phyloP scores from a whole-genome alignment of 2,797 vertebrate species.

The Pangasius macronema region DNA sequence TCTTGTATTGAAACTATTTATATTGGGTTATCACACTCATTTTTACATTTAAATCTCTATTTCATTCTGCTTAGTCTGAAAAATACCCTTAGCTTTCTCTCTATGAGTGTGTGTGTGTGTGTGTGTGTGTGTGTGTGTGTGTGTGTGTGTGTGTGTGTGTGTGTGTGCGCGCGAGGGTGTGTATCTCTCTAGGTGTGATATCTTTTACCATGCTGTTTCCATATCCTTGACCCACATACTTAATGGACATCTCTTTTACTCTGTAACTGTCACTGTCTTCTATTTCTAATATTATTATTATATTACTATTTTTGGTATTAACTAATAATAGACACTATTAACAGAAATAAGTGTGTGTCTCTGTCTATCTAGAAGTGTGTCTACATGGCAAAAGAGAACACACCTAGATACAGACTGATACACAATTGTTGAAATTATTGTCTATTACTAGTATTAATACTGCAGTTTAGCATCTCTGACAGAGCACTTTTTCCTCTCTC shows the following conservation, averaged over 20 bases:
- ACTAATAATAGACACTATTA: neutral
- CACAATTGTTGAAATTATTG: neutral
- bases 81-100: slow-evolving; percentile 3
- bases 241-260: neutral
- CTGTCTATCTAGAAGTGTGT: neutral
- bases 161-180: neutral
- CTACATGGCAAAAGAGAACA: neutral
- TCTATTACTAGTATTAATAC: neutral
- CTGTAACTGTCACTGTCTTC: neutral
- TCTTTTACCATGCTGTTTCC: neutral
- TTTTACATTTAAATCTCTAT: neutral
- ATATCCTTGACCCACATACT: neutral
- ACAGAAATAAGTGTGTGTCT: neutral
- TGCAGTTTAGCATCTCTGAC: neutral
- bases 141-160: no score
- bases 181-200: neutral
- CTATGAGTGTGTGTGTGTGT: neutral
- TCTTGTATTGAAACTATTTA: neutral
- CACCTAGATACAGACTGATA: neutral
- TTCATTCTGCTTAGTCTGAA: neutral
- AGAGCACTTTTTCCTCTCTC: neutral
- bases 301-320: neutral
- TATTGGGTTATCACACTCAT: neutral
- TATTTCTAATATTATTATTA: neutral
- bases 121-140: neutral